Evolutionary conservation across 2,888 invertebrate genomes (phyloP), one percentile per base, ranked within the genome.

Genomic region (Eilema depressum): DNA sequence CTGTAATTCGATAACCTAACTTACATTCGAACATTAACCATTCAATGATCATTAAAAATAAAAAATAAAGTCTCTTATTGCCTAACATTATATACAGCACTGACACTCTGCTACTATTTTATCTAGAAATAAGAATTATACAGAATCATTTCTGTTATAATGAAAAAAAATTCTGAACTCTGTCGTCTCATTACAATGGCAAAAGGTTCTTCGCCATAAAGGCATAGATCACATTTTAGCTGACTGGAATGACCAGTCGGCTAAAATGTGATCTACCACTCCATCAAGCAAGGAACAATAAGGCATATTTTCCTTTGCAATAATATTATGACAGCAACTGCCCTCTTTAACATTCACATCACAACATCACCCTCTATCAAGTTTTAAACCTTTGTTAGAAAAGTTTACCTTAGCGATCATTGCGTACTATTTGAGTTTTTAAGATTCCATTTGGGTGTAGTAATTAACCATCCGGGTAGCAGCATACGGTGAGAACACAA

Each of bases 71-170:
- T 37, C 12, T 57, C 56, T 25, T 56, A 68, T 23, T 17, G 0
- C 57, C 28, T 68, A 56, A 33, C 61, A 70, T 62, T 69, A 71
- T 79, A 68, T 79, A 79, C 82, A 79, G n/a, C 57, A 41, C 56
- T 41, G n/a, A 28, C 62, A 23, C 25, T 33, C 47, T 53, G 25
- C 25, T 66, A 57, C 33, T 4, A 14, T 23, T 26, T 20, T 37
- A 30, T 30, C 23, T 33, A 56, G 0, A 28, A 25, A 30, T 10
- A n/a, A 23, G 5, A 25, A 14, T 33, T 20, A 37, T 10, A 37
- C 5, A 25, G 23, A 8, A 17, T 25, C 8, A 37, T 63, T 37
- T 25, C 63, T 3, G 23, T 14, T 17, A 2, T 41, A 41, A 10
- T 14, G 23, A 20, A 47, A 41, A 37, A 11, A 37, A 17, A 41